phyloP scores from a whole-genome alignment of 2,113 vertebrate genomes.

The Gobiocypris rarus region DNA sequence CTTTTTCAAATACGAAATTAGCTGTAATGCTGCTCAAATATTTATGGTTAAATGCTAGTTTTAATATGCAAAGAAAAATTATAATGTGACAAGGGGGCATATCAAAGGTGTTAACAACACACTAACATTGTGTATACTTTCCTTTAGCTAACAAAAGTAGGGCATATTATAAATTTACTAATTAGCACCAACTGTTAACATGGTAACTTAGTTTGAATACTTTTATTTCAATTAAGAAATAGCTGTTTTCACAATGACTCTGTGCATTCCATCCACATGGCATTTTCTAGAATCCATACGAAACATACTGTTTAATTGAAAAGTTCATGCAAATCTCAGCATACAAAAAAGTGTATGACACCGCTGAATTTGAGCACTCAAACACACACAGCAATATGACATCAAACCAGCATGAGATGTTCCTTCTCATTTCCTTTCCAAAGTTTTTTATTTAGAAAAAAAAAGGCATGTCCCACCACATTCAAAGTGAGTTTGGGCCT shows the following conservation, averaged over 20 bases:
- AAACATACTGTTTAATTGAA: not conserved
- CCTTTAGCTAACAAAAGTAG: not conserved
- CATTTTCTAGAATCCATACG: not conserved
- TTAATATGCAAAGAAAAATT: not conserved
- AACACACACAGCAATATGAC: not conserved
- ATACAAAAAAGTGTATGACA: conserved; percentile 33
- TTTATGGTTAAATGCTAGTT: too few species aligned
- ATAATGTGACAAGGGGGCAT: not conserved
- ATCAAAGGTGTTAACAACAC: not conserved
- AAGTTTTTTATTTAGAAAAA: conserved; percentile 52
- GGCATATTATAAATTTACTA: not conserved
- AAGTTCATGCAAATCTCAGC: not conserved
- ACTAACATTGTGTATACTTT: not conserved
- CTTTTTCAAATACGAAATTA: not conserved
- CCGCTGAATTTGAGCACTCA: not conserved
- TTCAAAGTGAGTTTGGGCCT: conserved; percentile 69
- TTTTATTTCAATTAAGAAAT: not conserved
- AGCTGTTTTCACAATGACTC: not conserved
- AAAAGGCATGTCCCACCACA: conserved; percentile 62
- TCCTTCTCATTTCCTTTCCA: not conserved
- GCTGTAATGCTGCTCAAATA: not conserved
- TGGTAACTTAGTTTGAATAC: not conserved
- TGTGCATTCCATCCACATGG: not conserved
- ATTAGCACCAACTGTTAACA: not conserved
- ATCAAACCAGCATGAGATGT: not conserved